A percentile compares a stretch with the other conserved stretches of the same genome.
These are phyloP conservation scores for Baccha elongata DNA, from an alignment of 2,888 invertebrate genomes.

Conservation along the genomic window DNA sequence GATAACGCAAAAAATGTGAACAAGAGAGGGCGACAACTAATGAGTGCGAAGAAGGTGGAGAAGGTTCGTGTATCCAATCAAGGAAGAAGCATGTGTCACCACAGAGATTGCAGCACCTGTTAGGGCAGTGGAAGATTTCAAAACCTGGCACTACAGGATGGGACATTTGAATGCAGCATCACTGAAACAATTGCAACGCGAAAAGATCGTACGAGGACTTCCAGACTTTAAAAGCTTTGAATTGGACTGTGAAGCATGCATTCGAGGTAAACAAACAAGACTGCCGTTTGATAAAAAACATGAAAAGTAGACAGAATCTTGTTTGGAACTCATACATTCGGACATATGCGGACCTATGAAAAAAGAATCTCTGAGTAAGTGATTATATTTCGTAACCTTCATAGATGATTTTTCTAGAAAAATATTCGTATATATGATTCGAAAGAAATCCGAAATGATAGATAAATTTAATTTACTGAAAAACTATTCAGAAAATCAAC, in stretches of 20 bases:
- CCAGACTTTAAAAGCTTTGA: slow-evolving; percentile 13
- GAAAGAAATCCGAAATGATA: background rate
- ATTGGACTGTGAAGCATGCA: slow-evolving; percentile 1
- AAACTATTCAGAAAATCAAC: background rate
- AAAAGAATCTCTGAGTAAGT: background rate
- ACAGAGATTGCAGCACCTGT: background rate
- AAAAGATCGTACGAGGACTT: slow-evolving; percentile 7
- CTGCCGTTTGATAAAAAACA: slow-evolving; percentile 11
- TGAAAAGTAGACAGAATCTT: background rate
- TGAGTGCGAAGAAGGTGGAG: no score
- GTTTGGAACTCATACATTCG: slow-evolving; percentile 17
- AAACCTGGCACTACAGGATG: slow-evolving; percentile 8
- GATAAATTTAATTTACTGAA: slow-evolving; percentile 5
- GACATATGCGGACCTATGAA: background rate
- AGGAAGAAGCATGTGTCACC: no score
- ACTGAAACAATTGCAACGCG: background rate
- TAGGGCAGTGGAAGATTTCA: background rate
- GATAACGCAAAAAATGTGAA: no score
- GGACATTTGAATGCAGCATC: slow-evolving; percentile 32
- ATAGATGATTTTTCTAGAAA: slow-evolving; percentile 5
- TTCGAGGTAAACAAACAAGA: background rate
- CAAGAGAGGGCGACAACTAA: no score
- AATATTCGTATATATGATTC: slow-evolving; percentile 3
- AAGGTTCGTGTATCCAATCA: no score
- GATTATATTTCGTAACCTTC: slow-evolving; percentile 3